Percentiles rank a stretch among this genome's conserved stretches.
Conservation (phyloP, 2,113 vertebrate species). For the Malurus melanocephalus region DNA sequence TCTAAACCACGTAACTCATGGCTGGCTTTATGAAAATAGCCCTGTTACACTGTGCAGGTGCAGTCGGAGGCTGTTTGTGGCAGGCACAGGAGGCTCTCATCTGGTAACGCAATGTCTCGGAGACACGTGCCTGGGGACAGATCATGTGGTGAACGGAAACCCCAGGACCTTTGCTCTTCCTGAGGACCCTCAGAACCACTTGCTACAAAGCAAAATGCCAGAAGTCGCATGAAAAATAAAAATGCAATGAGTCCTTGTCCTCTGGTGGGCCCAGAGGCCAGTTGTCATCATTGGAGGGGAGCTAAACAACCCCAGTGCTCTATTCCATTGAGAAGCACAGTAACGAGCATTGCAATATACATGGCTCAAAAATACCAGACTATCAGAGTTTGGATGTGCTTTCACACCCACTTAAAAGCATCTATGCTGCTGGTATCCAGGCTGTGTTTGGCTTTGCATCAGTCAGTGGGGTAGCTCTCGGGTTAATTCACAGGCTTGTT, state of each 20-base stretch:
- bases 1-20: not conserved
- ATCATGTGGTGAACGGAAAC: not conserved
- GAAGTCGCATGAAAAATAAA: not conserved
- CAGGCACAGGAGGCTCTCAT: not conserved
- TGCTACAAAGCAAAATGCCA: not conserved
- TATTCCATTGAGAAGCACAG: not conserved
- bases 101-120: accelerated
- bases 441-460: not conserved
- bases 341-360: not conserved
- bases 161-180: not conserved
- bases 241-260: accelerated
- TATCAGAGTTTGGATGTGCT: not conserved
- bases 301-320: not conserved
- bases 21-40: not conserved
- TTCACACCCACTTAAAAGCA: not conserved
- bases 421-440: not conserved
- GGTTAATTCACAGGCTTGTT: not conserved
- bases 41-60: accelerated
- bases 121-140: accelerated
- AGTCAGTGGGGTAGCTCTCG: not conserved
- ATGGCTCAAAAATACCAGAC: not conserved
- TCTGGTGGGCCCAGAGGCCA: not conserved
- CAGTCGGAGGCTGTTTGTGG: accelerated
- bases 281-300: not conserved
- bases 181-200: not conserved